phyloP scores from a whole-genome alignment of 2,797 vertebrate genomes.

The Argyrosomus regius region DNA sequence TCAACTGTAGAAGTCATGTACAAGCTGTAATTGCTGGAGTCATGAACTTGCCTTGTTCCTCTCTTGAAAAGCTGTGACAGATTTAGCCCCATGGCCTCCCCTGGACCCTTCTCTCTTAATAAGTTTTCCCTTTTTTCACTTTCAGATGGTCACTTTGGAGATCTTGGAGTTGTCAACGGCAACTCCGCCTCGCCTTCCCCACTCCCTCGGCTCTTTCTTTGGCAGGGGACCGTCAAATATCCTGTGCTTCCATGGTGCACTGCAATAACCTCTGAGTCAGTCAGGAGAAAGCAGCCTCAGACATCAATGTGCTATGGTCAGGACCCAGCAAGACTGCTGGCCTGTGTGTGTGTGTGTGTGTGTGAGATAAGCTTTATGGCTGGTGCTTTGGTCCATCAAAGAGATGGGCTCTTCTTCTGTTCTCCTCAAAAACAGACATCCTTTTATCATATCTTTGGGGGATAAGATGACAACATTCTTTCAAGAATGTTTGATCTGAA shows the following conservation, averaged over 20 bases:
- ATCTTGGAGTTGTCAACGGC: constrained; percentile 73
- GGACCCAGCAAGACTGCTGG: constrained; percentile 57
- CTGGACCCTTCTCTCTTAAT: constrained; percentile 65
- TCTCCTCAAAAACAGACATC: constrained; percentile 70
- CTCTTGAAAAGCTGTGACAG: constrained; percentile 64
- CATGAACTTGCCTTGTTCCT: constrained; percentile 44
- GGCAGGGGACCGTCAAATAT: constrained; percentile 78
- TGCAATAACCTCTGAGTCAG: constrained; percentile 73
- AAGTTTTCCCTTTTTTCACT: constrained; percentile 64
- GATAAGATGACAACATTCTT: constrained; percentile 74
- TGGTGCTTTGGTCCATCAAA: constrained; percentile 74
- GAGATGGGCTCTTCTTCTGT: constrained; percentile 68
- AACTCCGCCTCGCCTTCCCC: constrained; percentile 57
- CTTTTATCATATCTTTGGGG: constrained; percentile 73
- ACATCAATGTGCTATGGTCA: constrained; percentile 66
- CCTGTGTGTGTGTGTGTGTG: constrained; percentile 28
- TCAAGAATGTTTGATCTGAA: constrained; percentile 70
- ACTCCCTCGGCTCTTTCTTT: constrained; percentile 57
- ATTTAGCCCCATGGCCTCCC: constrained; percentile 69
- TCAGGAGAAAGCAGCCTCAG: constrained; percentile 65
- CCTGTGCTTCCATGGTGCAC: constrained; percentile 77
- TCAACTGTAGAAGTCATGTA: constrained; percentile 51
- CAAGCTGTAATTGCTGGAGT: constrained; percentile 39
- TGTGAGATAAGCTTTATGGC: constrained; percentile 76
- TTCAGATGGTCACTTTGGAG: constrained; percentile 75